phyloP scores from a whole-genome alignment of 1,140 invertebrate genomes.

The Apocrypta bakeri region DNA sequence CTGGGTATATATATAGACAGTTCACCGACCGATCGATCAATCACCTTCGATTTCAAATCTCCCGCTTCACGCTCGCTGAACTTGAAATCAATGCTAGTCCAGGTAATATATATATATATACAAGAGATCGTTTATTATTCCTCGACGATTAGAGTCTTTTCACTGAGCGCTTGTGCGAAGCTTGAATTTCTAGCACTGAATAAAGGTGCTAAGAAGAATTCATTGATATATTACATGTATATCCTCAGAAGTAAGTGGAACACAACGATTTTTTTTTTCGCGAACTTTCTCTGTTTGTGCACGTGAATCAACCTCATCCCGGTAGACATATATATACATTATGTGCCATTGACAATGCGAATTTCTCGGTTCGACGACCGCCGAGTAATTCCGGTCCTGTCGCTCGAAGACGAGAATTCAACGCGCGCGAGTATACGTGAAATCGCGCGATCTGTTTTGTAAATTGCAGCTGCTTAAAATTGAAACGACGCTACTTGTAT shows the following conservation, averaged over 20 bases:
- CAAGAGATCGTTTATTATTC: not conserved
- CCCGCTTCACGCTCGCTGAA: conserved; percentile 6
- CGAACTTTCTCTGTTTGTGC: not conserved
- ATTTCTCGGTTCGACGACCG: not conserved
- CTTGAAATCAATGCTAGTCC: not conserved
- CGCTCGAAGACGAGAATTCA: not conserved
- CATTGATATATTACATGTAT: no score
- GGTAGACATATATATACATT: not conserved
- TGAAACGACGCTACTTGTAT: not conserved
- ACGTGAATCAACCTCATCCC: not conserved
- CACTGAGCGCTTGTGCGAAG: no score
- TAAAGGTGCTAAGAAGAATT: not conserved
- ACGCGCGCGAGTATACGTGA: not conserved
- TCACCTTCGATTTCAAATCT: conserved; percentile 27
- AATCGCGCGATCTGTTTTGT: no score
- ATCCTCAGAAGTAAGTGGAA: not conserved
- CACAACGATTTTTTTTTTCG: not conserved
- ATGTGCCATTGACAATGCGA: not conserved
- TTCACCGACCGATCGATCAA: conserved; percentile 18
- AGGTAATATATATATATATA: no score
- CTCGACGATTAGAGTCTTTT: not conserved
- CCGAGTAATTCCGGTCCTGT: not conserved
- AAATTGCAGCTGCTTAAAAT: not conserved
- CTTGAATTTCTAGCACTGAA: not conserved
- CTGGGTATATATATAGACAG: no score